These are phyloP conservation scores for Hylomyscus alleni DNA, from an alignment of 2,797 vertebrate species.

Conservation along the genomic window DNA sequence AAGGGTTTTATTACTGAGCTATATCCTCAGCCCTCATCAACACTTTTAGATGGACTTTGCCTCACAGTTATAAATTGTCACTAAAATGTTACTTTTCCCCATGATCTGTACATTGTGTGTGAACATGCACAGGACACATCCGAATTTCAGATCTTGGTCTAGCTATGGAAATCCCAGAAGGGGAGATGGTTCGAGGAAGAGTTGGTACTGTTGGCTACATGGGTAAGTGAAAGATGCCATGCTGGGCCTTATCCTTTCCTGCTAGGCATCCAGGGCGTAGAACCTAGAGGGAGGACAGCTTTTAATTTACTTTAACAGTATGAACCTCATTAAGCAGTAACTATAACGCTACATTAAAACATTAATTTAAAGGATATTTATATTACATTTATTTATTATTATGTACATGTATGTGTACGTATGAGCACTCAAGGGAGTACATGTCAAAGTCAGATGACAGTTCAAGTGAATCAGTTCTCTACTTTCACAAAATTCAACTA, in stretches of 20 bases:
- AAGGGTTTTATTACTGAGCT: not conserved
- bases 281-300: not conserved
- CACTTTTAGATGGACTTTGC: not conserved
- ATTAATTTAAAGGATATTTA: slow-evolving; percentile 82
- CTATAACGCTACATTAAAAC: slow-evolving; percentile 92
- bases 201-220: slow-evolving; percentile 97
- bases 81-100: slow-evolving; percentile 35
- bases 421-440: not conserved
- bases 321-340: slow-evolving; percentile 93
- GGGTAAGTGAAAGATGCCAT: slow-evolving; percentile 89
- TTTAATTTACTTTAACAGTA: slow-evolving; percentile 88
- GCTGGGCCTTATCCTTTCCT: rapidly evolving
- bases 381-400: not conserved
- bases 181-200: slow-evolving; percentile 92
- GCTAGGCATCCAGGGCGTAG: not conserved
- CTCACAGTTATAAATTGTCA: not conserved
- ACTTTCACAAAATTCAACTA: not conserved
- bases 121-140: slow-evolving; percentile 92
- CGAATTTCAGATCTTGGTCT: slow-evolving; percentile 96
- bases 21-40: not conserved
- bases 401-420: not conserved
- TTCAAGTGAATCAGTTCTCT: not conserved
- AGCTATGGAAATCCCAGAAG: slow-evolving; percentile 95
- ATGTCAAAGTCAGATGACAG: not conserved
- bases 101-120: slow-evolving; percentile 66